These are phyloP conservation scores for Eurosta solidaginis DNA, from an alignment of 1,140 invertebrate species.

Conservation along the genomic window DNA sequence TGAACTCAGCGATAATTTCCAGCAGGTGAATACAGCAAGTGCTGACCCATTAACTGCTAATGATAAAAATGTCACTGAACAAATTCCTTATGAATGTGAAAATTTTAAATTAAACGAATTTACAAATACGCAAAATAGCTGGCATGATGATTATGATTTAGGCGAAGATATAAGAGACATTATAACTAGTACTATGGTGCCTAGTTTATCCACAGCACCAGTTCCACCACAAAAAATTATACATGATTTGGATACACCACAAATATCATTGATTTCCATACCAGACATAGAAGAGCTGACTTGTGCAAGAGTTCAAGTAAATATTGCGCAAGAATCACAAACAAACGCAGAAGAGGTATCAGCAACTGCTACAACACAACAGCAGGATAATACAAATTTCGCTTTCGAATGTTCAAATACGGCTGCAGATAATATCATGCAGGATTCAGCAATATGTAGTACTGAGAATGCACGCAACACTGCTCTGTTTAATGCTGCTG, in stretches of 20 bases:
- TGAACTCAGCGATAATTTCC: background rate
- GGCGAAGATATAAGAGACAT: conserved; percentile 48
- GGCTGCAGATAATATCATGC: background rate
- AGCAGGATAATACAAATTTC: background rate
- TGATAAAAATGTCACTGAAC: background rate
- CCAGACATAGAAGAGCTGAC: conserved; percentile 34
- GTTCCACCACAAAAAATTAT: background rate
- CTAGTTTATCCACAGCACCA: background rate
- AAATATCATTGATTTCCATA: conserved; percentile 33
- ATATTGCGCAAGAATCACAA: background rate
- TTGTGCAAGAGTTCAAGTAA: background rate
- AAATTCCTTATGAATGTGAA: conserved; percentile 5
- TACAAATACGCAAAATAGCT: conserved; percentile 38
- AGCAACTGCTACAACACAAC: background rate
- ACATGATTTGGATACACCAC: conserved; percentile 36
- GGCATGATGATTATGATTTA: conserved; percentile 50
- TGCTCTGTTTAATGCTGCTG: background rate
- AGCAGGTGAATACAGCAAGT: conserved; percentile 8
- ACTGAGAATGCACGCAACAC: background rate
- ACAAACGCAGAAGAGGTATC: background rate
- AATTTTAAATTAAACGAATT: conserved; percentile 38
- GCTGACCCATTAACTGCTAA: background rate
- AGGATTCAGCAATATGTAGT: background rate
- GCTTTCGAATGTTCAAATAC: background rate
- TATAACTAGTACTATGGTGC: conserved; percentile 40